Evolutionary conservation across 2,797 vertebrate genomes (phyloP), one percentile per base, ranked within the genome.

Genomic region (Novumbra hubbsi): DNA sequence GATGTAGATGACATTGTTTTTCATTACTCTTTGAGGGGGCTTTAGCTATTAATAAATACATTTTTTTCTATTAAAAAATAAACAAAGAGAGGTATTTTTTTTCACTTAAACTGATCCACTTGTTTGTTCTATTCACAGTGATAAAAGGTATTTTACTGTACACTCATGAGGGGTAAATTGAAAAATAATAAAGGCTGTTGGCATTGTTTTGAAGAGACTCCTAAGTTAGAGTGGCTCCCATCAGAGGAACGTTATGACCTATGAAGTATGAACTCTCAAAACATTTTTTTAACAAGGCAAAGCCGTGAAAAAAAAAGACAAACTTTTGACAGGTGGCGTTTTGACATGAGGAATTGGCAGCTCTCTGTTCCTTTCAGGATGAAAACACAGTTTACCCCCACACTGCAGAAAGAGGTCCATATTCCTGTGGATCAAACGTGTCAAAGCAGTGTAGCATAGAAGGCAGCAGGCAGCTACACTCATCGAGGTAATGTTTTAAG

Each of bases 1-100:
- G 83, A 80, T 78, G 74, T 86, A 83, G 84, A 83, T 82, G 86
- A 84, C 84, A 87, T 76, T 77, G 81, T 82, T 86, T 86, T 70
- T 69, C 75, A 85, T 87, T 76, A 83, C 70, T 68, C 70, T 9
- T n/a, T 77, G 73, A 76, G 64, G 76, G 80, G 65, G 79, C 62
- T 76, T 34, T 74, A 71, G 79, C 65, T 80, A 79, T 76, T 77
- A 74, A 75, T 41, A 81, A 71, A 70, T 45, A 21, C 55, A 48
- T 60, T 48, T 30, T 30, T 41, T 71, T 67, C 41, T 7, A 70
- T 12, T 34, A 3, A 30, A 28, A 32, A 64, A 32, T 30, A 72
- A 76, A 78, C 63, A 38, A 67, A 72, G 28, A n/a, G 50, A n/a
- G 21, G 9, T 24, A 71, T 78, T 79, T 73, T 72, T 57, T 77